Base-by-base conservation (phyloP, 2,888 invertebrate genomes). In the Tigriopus californicus region DNA sequence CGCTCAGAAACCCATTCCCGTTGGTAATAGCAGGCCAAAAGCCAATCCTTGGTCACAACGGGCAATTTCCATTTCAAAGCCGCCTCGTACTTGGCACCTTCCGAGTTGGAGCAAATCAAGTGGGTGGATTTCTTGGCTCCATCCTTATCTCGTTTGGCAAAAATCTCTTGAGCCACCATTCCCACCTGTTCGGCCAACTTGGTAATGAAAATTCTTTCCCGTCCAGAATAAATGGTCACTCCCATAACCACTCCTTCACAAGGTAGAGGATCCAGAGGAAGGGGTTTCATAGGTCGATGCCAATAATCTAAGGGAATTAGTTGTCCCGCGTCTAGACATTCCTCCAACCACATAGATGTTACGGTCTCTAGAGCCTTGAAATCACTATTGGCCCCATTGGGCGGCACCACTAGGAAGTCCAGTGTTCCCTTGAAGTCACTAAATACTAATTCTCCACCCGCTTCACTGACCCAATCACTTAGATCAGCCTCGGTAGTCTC, bases 31-130 rank as follows among this genome's bases (percentile, higher is more conserved):
- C 88, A 88, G 25, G 77, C 76, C 49, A 83, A 67, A 54, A 91
- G 68, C 91, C 91, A 92, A 11, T 79, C 73, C 11, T 81, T 80
- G 0, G 71, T 78, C 0, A 92, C 82, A 1, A 84, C 84, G 0
- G 89, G 90, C 61, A 88, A 73, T 12, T 78, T 78, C 94, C 92
- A 94, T 69, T 85, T 86, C 0, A 83, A 66, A 0, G 87, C 85
- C 0, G 89, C 90, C 46, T 74, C 74, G 68, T 85, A 85, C 68
- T 91, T 94, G n/a, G 69, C 69, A 0, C 90, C 89, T 20, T 75
- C 74, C 0, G 85, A 75, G 0, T 75, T 74, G 5, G 81, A 80
- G 63, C 85, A 85, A 3, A 94, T 73, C 0, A 94, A 74, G 69
- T 94, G 85, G 0, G 92, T 91, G 0, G 82, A 84, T 0, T 80